Base-by-base conservation (phyloP, 64 coral and sea anemone species). In the Montipora sp. region DNA sequence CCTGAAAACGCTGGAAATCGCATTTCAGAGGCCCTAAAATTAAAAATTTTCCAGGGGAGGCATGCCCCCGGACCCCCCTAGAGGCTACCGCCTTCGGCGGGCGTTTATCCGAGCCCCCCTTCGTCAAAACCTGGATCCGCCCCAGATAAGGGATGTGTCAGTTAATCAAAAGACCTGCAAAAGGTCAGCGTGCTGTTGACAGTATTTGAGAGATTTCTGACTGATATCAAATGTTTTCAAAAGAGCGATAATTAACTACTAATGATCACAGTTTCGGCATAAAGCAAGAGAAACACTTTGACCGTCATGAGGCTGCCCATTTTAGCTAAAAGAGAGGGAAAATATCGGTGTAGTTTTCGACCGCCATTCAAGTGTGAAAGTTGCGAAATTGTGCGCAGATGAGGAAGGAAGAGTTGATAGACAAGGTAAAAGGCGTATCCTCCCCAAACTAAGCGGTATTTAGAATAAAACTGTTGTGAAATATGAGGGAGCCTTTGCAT, bases 221-320 rank as follows among this genome's bases (percentile, higher is more conserved):
- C 0, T 0, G 60, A 80, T 55, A 55, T 7, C 48, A 80, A 80
- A 55, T 53, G 48, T 7, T 80, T 58, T 53, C 77, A 80, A 80
- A 80, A 80, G 22, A 27, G 80, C 13, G 80, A 47, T 83, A 48
- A 67, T 83, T 68, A 18, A 15, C 10, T 83, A n/a, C 43, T 68
- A 68, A 83, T 65, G 80, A 83, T 65, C 16, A 9, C 27, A 14
- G 27, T 23, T 44, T 8, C n/a, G 63, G 3, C 27, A 11, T 22
- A 5, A 36, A 2, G 53, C 55, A 23, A 22, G 63, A 65, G 80
- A 61, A 61, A 15, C 63, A 61, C 16, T 45, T 63, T 13, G 14
- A 46, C 58, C 67, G 59, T 14, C 10, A 83, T 67, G 61, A 5
- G 8, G 6, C 23, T 18, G 8, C 10, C 14, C 14, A 44, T 66